A percentile compares a stretch with the other conserved stretches of the same genome.
Conservation (phyloP, 2,113 vertebrate species). For the Nannospalax galili region DNA sequence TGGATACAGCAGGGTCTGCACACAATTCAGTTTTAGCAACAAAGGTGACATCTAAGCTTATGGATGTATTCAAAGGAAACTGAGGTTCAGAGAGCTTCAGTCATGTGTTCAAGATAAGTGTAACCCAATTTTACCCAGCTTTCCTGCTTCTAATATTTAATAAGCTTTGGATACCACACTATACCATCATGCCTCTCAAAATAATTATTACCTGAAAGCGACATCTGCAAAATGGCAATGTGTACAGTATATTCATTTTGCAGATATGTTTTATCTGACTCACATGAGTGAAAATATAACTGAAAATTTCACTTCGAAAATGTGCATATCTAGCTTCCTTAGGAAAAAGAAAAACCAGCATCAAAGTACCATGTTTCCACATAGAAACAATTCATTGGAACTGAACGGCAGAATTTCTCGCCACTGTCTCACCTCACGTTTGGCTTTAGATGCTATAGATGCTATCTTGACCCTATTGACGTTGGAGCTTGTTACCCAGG, state of each 20-base stretch:
- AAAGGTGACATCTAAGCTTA: neutral
- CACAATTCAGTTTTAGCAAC: neutral
- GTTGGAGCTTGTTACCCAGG: neutral
- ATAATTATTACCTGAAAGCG: neutral
- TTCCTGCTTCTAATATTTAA: neutral
- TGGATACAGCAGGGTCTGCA: neutral
- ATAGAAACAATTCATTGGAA: neutral
- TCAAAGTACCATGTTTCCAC: too few relatives aligned
- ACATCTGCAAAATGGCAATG: neutral
- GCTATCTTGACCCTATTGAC: fast-evolving
- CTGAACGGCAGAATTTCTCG: neutral
- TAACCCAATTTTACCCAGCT: neutral
- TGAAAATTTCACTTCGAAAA: neutral
- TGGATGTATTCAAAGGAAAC: neutral
- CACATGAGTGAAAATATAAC: neutral
- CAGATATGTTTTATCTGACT: neutral
- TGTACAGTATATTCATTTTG: neutral
- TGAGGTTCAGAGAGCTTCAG: neutral
- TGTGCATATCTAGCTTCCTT: neutral
- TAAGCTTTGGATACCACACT: neutral
- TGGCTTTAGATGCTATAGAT: neutral
- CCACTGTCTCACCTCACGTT: neutral
- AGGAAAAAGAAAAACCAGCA: neutral
- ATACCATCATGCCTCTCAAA: neutral
- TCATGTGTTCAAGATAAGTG: neutral